phyloP scores from a whole-genome alignment of 1,140 invertebrate genomes.

The Uloborus diversus region DNA sequence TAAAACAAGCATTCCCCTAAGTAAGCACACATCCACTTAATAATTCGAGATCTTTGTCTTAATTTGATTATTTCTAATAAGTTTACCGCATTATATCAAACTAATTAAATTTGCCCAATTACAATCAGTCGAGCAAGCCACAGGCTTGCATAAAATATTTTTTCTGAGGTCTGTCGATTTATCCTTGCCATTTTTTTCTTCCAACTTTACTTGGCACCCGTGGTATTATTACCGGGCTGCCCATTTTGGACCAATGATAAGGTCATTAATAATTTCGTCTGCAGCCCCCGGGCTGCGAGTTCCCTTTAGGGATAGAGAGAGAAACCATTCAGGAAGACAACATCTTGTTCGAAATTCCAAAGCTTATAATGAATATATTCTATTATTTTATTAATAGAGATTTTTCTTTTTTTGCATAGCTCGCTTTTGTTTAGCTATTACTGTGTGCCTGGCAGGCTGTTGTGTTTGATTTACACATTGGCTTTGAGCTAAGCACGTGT shows the following conservation, averaged over 20 bases:
- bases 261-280: conserved; percentile 52
- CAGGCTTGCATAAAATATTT: conserved; percentile 39
- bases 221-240: conserved; percentile 39
- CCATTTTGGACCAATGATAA: conserved; percentile 49
- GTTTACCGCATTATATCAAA: too few species aligned
- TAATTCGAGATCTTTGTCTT: too few species aligned
- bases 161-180: not conserved
- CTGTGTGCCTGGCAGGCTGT: too few species aligned
- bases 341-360: conserved; percentile 35
- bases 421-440: too few species aligned
- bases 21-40: too few species aligned
- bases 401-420: conserved; percentile 27
- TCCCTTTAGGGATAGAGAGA: conserved; percentile 8
- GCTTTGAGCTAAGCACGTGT: too few species aligned
- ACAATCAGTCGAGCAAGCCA: conserved; percentile 28
- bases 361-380: conserved; percentile 22
- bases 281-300: not conserved
- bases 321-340: conserved; percentile 44
- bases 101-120: conserved; percentile 44
- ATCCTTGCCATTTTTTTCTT: conserved; percentile 14
- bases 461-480: too few species aligned
- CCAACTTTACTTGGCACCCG: conserved; percentile 27
- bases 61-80: too few species aligned
- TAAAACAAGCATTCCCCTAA: too few species aligned
- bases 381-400: conserved; percentile 49